Conservation (phyloP, 2,113 vertebrate species). For the Delphinapterus leucas region DNA sequence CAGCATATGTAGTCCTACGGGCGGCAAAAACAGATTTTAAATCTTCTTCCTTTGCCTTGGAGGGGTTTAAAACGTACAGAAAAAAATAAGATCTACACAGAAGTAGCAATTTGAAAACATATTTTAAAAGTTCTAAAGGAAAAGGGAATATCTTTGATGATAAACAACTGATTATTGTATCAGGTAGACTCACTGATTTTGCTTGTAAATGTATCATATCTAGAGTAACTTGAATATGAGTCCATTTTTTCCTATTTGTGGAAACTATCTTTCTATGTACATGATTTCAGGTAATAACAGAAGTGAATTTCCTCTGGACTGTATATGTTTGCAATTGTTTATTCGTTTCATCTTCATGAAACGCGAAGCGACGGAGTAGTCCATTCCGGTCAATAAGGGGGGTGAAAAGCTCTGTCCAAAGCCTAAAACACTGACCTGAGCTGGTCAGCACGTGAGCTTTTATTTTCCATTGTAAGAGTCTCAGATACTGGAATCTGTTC, state of each 20-base stretch:
- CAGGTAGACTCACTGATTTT: neutral
- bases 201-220: neutral
- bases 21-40: neutral
- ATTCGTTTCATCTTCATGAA: constrained; percentile 11
- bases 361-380: neutral
- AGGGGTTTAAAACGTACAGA: neutral
- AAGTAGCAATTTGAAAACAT: neutral
- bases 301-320: neutral
- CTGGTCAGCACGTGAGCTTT: neutral
- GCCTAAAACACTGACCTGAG: neutral
- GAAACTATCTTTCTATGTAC: neutral
- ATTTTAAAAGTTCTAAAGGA: neutral
- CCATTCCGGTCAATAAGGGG: neutral
- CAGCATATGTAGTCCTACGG: neutral
- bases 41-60: neutral
- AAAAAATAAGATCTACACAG: neutral
- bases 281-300: neutral
- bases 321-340: neutral
- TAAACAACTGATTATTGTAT: neutral
- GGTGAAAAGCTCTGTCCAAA: neutral
- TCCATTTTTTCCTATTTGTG: neutral
- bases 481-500: neutral
- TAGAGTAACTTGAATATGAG: neutral
- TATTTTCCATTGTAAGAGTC: neutral
- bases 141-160: neutral